Evolutionary conservation across 2,888 invertebrate genomes (phyloP).

Genomic region (Alsophila aescularia): DNA sequence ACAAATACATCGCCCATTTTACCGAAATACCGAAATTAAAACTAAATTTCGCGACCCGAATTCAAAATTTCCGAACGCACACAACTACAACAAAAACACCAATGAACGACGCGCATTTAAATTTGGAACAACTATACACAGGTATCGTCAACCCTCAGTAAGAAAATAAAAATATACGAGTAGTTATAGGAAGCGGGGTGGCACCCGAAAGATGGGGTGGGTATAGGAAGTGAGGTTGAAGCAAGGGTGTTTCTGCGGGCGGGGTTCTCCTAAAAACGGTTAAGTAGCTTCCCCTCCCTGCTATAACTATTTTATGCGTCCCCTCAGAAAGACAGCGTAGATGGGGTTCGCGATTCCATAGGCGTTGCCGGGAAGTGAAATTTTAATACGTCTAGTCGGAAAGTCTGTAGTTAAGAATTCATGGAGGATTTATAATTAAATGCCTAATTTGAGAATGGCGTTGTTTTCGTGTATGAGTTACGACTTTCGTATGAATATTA

Average conservation of each 20-base stretch:
- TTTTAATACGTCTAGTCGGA: constrained; percentile 79
- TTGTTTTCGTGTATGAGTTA: constrained; percentile 62
- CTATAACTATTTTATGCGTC: constrained; percentile 84
- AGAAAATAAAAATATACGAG: constrained; percentile 83
- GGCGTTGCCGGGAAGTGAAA: constrained; percentile 78
- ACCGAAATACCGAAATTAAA: constrained; percentile 76
- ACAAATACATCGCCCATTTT: constrained; percentile 64
- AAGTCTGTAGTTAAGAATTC: constrained; percentile 70
- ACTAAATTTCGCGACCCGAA: constrained; percentile 80
- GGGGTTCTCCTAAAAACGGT: constrained; percentile 84
- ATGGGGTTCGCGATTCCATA: constrained; percentile 77
- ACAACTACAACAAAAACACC: constrained; percentile 73
- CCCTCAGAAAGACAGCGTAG: constrained; percentile 83
- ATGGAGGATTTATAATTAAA: constrained; percentile 82
- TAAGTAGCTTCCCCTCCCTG: constrained; percentile 82
- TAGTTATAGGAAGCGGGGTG: constrained; percentile 69
- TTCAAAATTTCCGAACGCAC: constrained; percentile 66
- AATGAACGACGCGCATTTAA: constrained; percentile 67
- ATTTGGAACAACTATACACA: constrained; percentile 70
- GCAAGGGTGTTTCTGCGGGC: constrained; percentile 75
- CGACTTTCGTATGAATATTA: constrained; percentile 67
- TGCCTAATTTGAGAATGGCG: constrained; percentile 77
- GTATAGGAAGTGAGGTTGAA: constrained; percentile 78
- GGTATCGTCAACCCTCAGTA: constrained; percentile 80
- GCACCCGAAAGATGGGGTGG: constrained; percentile 56